Percentiles rank a stretch among this genome's conserved stretches.
These are phyloP conservation scores for Hepsetus odoe DNA, from an alignment of 2,113 vertebrate genomes.

Conservation along the genomic window DNA sequence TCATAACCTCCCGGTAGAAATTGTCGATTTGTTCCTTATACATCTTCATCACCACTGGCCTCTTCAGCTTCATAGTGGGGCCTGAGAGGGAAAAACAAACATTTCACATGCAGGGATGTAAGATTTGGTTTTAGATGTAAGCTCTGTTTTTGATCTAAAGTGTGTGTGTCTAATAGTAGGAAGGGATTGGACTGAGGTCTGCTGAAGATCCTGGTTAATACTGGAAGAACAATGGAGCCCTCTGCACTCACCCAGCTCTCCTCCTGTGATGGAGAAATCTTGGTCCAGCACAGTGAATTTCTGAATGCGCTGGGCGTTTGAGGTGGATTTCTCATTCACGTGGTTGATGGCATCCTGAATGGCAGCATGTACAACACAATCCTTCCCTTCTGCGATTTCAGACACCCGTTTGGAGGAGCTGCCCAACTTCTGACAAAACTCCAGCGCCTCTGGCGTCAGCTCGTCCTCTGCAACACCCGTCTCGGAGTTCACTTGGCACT, in stretches of 20 bases:
- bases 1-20: slow-evolving; percentile 77
- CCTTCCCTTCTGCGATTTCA: slow-evolving; percentile 74
- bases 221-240: background rate
- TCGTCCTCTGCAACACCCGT: slow-evolving; percentile 79
- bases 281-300: slow-evolving; percentile 86
- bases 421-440: slow-evolving; percentile 80
- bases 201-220: background rate
- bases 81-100: slow-evolving; percentile 71
- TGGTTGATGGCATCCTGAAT: slow-evolving; percentile 84
- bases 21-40: slow-evolving; percentile 80
- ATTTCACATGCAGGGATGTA: background rate
- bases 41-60: slow-evolving; percentile 79
- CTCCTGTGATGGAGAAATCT: slow-evolving; percentile 84
- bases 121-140: background rate
- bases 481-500: slow-evolving; percentile 76
- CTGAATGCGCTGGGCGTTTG: slow-evolving; percentile 87
- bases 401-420: slow-evolving; percentile 79
- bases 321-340: slow-evolving; percentile 78
- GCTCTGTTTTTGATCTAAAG: too few species aligned
- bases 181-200: too few species aligned
- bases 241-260: slow-evolving; percentile 86
- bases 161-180: too few species aligned
- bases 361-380: slow-evolving; percentile 72
- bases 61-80: slow-evolving; percentile 89
- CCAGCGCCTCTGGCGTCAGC: slow-evolving; percentile 75